Conservation (phyloP, 2,797 vertebrate genomes). For the Takifugu ocellatus region DNA sequence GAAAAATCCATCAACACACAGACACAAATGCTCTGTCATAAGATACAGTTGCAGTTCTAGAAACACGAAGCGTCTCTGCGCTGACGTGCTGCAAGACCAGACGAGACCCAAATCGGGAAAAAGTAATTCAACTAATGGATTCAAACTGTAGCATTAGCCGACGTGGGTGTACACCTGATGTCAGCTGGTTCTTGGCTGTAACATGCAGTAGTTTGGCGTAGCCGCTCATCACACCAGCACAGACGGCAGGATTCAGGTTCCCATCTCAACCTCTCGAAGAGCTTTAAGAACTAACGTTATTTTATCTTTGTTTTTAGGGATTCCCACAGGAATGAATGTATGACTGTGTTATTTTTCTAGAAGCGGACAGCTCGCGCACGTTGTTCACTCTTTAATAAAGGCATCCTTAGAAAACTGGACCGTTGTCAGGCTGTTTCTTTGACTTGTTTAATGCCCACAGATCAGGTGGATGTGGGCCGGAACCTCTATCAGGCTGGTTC, state of each 20-base stretch:
- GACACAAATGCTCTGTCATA: too few relatives aligned
- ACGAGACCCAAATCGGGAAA: too few relatives aligned
- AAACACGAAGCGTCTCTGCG: too few relatives aligned
- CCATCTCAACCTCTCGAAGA: constrained; percentile 57
- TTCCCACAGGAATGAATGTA: constrained; percentile 65
- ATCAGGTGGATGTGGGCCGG: too few relatives aligned
- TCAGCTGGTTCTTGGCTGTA: background rate
- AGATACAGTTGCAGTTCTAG: too few relatives aligned
- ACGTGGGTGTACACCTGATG: too few relatives aligned
- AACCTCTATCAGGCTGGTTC: too few relatives aligned
- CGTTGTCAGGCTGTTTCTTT: constrained; percentile 15
- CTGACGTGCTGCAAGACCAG: too few relatives aligned
- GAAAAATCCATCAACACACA: too few relatives aligned
- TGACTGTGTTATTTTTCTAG: constrained; percentile 73
- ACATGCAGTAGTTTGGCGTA: background rate
- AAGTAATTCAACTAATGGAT: too few relatives aligned
- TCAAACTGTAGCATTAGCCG: too few relatives aligned
- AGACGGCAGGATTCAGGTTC: constrained; percentile 58
- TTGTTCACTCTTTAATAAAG: constrained; percentile 74
- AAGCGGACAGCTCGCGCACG: constrained; percentile 66
- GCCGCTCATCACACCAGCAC: constrained; percentile 42
- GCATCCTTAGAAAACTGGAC: constrained; percentile 61
- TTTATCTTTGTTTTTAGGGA: constrained; percentile 31
- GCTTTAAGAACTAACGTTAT: constrained; percentile 62
- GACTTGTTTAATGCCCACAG: background rate